Conservation (phyloP, 2,888 invertebrate genomes). For the Lycophotia porphyrea region DNA sequence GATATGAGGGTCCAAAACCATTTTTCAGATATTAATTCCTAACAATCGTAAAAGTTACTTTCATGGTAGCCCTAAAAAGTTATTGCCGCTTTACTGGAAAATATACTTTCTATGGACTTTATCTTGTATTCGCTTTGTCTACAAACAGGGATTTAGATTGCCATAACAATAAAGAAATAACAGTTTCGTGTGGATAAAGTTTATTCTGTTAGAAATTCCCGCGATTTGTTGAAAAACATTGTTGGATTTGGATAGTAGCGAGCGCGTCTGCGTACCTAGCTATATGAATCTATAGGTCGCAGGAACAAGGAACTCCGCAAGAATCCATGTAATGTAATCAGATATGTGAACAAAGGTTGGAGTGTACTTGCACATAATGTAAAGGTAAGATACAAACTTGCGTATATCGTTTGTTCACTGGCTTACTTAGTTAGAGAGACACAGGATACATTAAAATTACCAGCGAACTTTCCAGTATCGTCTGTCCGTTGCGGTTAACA, state of each 20-base stretch:
- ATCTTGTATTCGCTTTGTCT: constrained; percentile 82
- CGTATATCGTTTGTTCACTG: constrained; percentile 53
- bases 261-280: constrained; percentile 7
- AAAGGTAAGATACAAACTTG: constrained; percentile 64
- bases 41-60: constrained; percentile 89
- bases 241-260: constrained; percentile 36
- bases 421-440: constrained; percentile 54
- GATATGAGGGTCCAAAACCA: constrained; percentile 83
- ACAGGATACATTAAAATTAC: constrained; percentile 57
- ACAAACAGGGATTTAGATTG: constrained; percentile 78
- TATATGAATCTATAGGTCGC: constrained; percentile 48
- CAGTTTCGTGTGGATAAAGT: constrained; percentile 75
- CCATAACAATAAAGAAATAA: constrained; percentile 82
- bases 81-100: constrained; percentile 81
- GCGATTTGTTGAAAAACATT: constrained; percentile 63
- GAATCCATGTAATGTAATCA: constrained; percentile 69
- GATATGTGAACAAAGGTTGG: constrained; percentile 68
- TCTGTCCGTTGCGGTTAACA: constrained; percentile 26
- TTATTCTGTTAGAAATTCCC: constrained; percentile 75
- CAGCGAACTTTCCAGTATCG: constrained; percentile 43
- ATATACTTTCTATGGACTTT: constrained; percentile 84
- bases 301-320: constrained; percentile 55
- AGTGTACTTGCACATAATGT: constrained; percentile 61
- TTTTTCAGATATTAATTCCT: constrained; percentile 89
- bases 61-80: constrained; percentile 87